phyloP scores from a whole-genome alignment of 2,888 invertebrate genomes.

The Nomada ruficornis region DNA sequence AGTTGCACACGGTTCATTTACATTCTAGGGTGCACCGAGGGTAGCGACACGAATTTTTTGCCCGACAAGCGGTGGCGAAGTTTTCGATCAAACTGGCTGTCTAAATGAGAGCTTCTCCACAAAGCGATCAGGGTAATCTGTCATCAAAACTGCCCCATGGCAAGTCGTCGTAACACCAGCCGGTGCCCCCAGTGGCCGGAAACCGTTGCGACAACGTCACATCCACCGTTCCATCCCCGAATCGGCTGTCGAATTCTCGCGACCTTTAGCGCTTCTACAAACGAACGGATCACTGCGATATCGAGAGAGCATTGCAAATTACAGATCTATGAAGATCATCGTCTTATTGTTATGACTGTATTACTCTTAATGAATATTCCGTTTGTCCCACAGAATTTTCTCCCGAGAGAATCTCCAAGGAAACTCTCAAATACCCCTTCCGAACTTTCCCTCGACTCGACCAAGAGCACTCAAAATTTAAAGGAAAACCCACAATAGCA shows the following conservation, averaged over 20 bases:
- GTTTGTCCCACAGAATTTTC: no score
- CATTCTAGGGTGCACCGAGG: conserved; percentile 38
- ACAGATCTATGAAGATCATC: no score
- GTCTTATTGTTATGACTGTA: no score
- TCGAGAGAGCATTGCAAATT: no score
- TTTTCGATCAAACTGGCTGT: conserved; percentile 84
- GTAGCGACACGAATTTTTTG: conserved; percentile 67
- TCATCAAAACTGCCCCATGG: conserved; percentile 82
- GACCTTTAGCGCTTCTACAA: background rate
- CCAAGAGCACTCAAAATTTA: no score
- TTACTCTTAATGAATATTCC: no score
- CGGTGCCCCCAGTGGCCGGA: conserved; percentile 76
- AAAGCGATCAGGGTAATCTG: conserved; percentile 84
- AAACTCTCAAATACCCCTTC: background rate
- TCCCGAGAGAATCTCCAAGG: background rate
- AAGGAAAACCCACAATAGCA: no score
- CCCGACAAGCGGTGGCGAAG: conserved; percentile 71
- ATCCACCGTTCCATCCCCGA: conserved; percentile 64
- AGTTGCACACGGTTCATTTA: conserved; percentile 24
- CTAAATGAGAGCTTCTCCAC: conserved; percentile 83
- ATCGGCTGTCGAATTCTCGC: conserved; percentile 39
- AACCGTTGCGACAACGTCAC: conserved; percentile 77
- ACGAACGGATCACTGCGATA: no score
- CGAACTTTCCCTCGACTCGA: background rate
- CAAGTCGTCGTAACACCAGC: conserved; percentile 79